Conservation (phyloP, 2,888 invertebrate genomes). For the Andricus quercusramuli region DNA sequence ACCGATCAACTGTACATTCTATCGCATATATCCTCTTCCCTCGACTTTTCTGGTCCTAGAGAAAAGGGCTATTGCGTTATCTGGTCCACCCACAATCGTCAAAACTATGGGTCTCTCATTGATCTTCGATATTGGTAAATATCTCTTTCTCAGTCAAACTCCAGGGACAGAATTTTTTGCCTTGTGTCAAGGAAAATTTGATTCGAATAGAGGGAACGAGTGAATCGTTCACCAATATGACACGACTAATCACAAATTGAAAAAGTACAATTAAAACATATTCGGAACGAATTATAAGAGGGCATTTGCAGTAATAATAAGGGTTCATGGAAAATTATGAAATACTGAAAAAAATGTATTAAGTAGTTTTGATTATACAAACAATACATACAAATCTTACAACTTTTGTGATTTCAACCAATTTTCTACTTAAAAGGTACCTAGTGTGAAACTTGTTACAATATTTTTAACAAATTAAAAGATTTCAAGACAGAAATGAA, state of each 20-base stretch:
- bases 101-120: background rate
- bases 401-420: too few relatives aligned
- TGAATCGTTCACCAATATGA: constrained; percentile 29
- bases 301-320: too few relatives aligned
- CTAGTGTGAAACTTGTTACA: too few relatives aligned
- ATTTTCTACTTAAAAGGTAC: too few relatives aligned
- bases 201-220: constrained; percentile 14
- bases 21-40: constrained; percentile 60
- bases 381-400: too few relatives aligned
- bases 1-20: constrained; percentile 74
- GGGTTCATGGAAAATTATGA: too few relatives aligned
- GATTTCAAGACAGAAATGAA: too few relatives aligned
- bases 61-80: background rate
- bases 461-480: too few relatives aligned
- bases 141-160: constrained; percentile 16
- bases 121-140: background rate
- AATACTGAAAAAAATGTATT: too few relatives aligned
- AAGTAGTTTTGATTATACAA: too few relatives aligned
- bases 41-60: constrained; percentile 46
- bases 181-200: background rate
- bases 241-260: background rate
- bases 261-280: background rate
- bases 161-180: background rate
- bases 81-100: background rate
- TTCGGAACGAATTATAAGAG: background rate